Evolutionary conservation across 2,888 invertebrate genomes (phyloP).

Genomic region (Panopea generosa): DNA sequence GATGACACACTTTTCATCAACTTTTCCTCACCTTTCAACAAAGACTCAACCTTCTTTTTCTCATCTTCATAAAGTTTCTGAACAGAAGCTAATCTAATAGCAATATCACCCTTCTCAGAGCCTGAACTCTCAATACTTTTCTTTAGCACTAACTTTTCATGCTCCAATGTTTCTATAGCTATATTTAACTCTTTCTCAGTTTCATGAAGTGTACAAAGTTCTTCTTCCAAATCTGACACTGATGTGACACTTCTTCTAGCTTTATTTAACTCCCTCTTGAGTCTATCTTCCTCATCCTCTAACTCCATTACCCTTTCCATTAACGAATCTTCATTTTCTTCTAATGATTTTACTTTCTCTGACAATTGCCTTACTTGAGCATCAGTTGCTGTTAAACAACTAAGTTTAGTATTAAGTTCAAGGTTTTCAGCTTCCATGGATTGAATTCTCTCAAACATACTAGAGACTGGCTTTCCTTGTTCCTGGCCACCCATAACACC

Average conservation of each 20-base stretch:
- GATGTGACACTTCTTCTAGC: constrained; percentile 49
- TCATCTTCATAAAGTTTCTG: constrained; percentile 66
- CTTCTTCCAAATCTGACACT: constrained; percentile 59
- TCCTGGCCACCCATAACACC: constrained; percentile 58
- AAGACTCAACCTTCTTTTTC: constrained; percentile 65
- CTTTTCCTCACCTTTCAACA: constrained; percentile 65
- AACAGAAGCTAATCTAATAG: constrained; percentile 44
- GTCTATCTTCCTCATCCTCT: constrained; percentile 71
- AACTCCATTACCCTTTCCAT: constrained; percentile 81
- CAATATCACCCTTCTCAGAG: constrained; percentile 59
- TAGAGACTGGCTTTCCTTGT: constrained; percentile 63
- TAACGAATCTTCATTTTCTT: constrained; percentile 78
- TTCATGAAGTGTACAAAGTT: constrained; percentile 59
- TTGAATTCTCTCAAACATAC: constrained; percentile 74
- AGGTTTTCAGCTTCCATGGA: constrained; percentile 74
- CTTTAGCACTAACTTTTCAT: constrained; percentile 50
- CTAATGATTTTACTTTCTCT: constrained; percentile 77
- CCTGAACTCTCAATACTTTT: constrained; percentile 43
- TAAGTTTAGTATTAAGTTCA: constrained; percentile 62
- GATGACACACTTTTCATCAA: constrained; percentile 65
- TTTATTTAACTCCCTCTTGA: constrained; percentile 65
- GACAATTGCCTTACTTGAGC: constrained; percentile 69
- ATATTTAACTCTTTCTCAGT: constrained; percentile 55
- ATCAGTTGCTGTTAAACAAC: constrained; percentile 65
- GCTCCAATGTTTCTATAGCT: constrained; percentile 55